Percentiles rank a stretch among this genome's conserved stretches.
These are phyloP conservation scores for pig (Sus scrofa) DNA, from an alignment of 2,113 vertebrate genomes.

Conservation along the genomic window DNA sequence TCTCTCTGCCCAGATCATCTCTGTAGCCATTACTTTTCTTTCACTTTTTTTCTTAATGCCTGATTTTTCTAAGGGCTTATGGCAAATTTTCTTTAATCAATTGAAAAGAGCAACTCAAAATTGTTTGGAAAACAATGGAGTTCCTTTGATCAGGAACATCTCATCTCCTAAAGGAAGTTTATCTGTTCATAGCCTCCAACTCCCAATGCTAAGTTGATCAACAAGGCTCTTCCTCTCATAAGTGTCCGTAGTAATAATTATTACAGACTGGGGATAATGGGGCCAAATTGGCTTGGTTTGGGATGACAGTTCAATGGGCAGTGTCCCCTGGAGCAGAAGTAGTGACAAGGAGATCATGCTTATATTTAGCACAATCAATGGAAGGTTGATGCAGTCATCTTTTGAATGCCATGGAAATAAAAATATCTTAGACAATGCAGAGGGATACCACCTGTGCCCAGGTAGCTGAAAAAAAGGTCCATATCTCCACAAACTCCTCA, in stretches of 20 bases:
- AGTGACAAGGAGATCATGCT: too few relatives aligned
- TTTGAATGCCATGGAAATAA: neutral
- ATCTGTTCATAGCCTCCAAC: neutral
- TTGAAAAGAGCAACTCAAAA: neutral
- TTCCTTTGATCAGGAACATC: neutral
- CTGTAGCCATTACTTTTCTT: too few relatives aligned
- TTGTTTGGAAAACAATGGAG: neutral
- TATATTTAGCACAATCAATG: neutral
- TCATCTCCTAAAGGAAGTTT: neutral
- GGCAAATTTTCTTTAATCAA: neutral
- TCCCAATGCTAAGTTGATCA: neutral
- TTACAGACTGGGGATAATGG: rapidly evolving
- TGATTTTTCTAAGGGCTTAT: neutral
- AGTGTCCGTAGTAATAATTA: neutral
- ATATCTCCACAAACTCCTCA: neutral
- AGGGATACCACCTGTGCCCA: neutral
- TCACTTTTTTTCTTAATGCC: too few relatives aligned
- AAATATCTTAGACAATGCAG: neutral
- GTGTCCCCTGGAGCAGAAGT: neutral
- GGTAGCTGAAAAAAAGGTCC: neutral
- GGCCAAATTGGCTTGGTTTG: rapidly evolving
- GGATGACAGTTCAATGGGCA: rapidly evolving
- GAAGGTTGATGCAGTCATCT: neutral
- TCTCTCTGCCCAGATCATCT: too few relatives aligned
- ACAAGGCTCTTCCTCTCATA: neutral